Evolutionary conservation across 2,797 vertebrate species (phyloP).

Genomic region (Channallabes apus): DNA sequence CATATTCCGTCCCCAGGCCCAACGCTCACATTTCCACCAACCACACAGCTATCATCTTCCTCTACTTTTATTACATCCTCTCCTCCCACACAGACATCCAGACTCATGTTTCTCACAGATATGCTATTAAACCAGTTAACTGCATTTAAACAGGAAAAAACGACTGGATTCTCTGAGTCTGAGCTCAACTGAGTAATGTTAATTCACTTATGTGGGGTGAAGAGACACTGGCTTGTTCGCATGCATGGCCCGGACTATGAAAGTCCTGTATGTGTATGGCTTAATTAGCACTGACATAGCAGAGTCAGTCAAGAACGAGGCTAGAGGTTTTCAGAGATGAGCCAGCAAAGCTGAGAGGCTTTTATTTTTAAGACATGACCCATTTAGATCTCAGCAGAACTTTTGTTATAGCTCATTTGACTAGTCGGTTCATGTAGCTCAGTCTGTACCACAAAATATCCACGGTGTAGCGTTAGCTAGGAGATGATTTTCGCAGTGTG

Average conservation of each 20-base stretch:
- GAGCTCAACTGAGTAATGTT: conserved; percentile 45
- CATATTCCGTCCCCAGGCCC: conserved; percentile 38
- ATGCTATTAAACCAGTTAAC: conserved; percentile 38
- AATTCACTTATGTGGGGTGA: conserved; percentile 33
- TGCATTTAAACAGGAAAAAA: conserved; percentile 17
- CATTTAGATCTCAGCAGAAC: conserved; percentile 38
- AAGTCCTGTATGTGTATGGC: conserved; percentile 13
- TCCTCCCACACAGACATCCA: conserved; percentile 30
- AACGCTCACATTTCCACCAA: conserved; percentile 25
- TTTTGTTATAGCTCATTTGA: conserved; percentile 39
- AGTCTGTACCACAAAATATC: conserved; percentile 16
- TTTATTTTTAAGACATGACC: conserved; percentile 44
- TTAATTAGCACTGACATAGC: conserved; percentile 34
- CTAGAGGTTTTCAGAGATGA: conserved; percentile 51
- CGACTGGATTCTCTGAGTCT: conserved; percentile 29
- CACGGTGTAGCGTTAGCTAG: not conserved
- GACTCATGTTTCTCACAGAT: conserved; percentile 35
- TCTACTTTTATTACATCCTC: conserved; percentile 34
- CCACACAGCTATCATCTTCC: conserved; percentile 15
- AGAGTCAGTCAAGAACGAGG: conserved; percentile 60
- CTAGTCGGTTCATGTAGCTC: conserved; percentile 10
- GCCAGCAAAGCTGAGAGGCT: not conserved
- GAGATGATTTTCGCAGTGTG: conserved; percentile 10
- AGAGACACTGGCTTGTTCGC: conserved; percentile 5
- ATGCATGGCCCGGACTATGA: conserved; percentile 5